Percentiles rank a stretch among this genome's conserved stretches.
Conservation (phyloP, 92 coral and sea anemone species). For the Bergia sp. region DNA sequence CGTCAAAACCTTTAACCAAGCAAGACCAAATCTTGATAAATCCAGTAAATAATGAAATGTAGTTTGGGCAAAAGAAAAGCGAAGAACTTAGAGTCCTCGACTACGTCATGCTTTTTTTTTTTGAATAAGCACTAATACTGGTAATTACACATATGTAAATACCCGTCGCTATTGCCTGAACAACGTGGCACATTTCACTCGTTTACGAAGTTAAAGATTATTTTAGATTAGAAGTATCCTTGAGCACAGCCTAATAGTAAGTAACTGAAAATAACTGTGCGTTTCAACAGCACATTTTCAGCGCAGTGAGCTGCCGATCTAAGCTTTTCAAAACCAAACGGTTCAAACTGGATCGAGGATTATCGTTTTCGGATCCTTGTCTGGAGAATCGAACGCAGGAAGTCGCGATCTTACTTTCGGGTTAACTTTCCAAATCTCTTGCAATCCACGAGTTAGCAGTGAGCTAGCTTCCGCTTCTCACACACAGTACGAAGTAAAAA, state of each 20-base stretch:
- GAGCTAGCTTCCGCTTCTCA: neutral
- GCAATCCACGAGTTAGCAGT: neutral
- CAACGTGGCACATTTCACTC: slow-evolving; percentile 40
- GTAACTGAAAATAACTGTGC: neutral
- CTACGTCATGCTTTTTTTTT: neutral
- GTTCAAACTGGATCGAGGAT: neutral
- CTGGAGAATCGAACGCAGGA: slow-evolving; percentile 22
- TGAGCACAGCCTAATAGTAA: neutral
- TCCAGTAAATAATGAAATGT: neutral
- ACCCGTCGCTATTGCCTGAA: neutral
- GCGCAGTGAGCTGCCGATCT: neutral
- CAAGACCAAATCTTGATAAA: neutral
- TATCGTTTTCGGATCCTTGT: neutral
- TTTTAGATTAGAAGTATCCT: neutral
- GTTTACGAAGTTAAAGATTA: neutral
- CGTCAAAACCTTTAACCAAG: neutral
- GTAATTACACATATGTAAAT: slow-evolving; percentile 32
- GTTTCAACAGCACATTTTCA: neutral
- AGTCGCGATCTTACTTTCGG: neutral
- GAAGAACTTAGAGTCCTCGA: neutral
- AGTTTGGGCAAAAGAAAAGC: neutral
- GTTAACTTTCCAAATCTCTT: slow-evolving; percentile 5
- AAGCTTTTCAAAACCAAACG: neutral
- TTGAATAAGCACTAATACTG: neutral
- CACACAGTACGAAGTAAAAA: neutral